Percentiles rank a stretch among this genome's conserved stretches.
These are phyloP conservation scores for Anhinga rufa DNA, from an alignment of 2,113 vertebrate species.

Conservation along the genomic window DNA sequence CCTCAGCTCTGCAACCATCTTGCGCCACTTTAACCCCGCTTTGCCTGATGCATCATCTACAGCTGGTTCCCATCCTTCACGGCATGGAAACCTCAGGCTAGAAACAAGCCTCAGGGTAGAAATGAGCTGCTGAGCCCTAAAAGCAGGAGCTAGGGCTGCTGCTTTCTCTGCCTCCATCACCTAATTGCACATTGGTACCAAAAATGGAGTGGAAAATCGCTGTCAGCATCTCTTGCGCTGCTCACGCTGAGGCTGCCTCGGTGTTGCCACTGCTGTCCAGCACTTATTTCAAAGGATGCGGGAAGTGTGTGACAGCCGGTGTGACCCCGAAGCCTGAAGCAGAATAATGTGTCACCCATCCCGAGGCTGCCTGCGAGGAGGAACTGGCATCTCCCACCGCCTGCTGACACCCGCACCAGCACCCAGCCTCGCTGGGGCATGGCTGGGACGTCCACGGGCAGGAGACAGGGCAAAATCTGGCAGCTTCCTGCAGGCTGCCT, in stretches of 20 bases:
- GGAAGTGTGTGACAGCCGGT: background rate
- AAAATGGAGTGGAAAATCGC: constrained; percentile 56
- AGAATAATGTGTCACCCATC: background rate
- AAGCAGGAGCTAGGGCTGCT: background rate
- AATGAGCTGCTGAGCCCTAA: background rate
- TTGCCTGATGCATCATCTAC: background rate
- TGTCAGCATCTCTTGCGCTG: background rate
- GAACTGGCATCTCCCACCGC: background rate
- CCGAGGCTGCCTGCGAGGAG: background rate
- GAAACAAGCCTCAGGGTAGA: background rate
- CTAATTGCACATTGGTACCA: background rate
- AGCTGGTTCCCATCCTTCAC: background rate
- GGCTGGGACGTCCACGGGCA: background rate
- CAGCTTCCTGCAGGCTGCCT: background rate
- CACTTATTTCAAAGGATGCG: background rate
- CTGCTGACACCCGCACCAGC: background rate
- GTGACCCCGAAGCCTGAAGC: background rate
- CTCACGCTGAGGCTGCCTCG: background rate
- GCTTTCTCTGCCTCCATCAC: background rate
- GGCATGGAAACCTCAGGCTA: background rate
- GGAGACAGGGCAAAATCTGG: background rate
- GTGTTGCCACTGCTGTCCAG: background rate
- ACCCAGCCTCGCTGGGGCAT: background rate
- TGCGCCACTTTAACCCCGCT: background rate
- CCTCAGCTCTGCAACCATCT: constrained; percentile 25